Evolutionary conservation across 2,888 invertebrate species (phyloP), one percentile per base, ranked within the genome.

Genomic region (Cerastis leucographa): DNA sequence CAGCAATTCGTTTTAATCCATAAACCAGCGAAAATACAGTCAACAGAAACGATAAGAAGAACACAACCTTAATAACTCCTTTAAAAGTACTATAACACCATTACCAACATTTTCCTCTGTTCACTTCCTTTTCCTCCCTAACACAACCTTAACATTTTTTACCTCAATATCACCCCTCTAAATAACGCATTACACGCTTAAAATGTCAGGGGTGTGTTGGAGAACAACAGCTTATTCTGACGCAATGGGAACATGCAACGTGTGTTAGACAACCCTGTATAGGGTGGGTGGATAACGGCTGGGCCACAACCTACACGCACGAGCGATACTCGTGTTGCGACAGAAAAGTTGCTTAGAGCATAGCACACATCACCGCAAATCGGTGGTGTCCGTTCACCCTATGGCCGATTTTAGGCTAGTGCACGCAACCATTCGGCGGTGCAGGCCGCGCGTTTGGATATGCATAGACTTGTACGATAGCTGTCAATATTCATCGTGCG

Each of bases 111-210:
- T 42, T 61, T 14, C 29, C 59, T 29, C 14, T 2, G 14, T 56
- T 68, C 56, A 19, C 8, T 35, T 9, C 22, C 5, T 22, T 29
- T 66, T 56, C 35, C 42, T 67, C n/a, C 14, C 9, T 0, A 44
- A 68, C 64, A 42, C 25, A 35, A 56, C 25, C 35, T 67, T 14
- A 29, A 59, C 51, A 64, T 56, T 62, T 65, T 77, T 78, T 61
- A 74, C 78, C 73, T 77, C 69, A 67, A 49, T 54, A 44, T 42
- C 68, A 49, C 66, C 51, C 59, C 59, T 64, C 35, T 76, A 79
- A 79, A 78, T 72, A 71, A 67, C 44, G 51, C 59, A 76, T 77
- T 78, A 74, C 74, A 72, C 67, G 84, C 72, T 79, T 59, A 68
- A 83, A 71, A 73, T 76, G 80, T 67, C 78, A 61, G 71, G 74